Base-by-base conservation (phyloP, 2,113 vertebrate genomes). In the Festucalex cinctus region DNA sequence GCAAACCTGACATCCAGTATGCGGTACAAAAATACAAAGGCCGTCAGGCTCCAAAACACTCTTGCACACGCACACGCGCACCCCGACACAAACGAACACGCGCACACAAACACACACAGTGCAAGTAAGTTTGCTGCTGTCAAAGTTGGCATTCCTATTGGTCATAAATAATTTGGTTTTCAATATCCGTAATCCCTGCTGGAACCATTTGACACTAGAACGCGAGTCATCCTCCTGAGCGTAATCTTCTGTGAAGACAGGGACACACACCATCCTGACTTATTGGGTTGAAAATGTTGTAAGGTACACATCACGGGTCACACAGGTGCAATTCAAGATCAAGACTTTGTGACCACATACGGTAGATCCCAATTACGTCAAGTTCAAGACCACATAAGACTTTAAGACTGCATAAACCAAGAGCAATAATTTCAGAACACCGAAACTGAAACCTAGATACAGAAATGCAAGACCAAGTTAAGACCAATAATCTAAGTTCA, bases 141-240 rank as follows among this genome's bases (percentile, higher is more conserved):
- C 57, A 68, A 49, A 48, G 41, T 63, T 58, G 69, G 43, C 44
- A 39, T 28, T 71, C 56, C 0, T 1, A 69, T 68, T 49, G 59
- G 51, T 70, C 69, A 63, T 76, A 54, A 77, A 79, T 71, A 67
- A 72, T 81, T 69, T 68, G 26, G 37, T 12, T 60, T 69, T 54
- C 75, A 70, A 61, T 75, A 51, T 48, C 48, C 60, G 36, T 63
- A 62, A 67, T 48, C 54, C 37, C 37, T 62, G 41, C 48, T 19
- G 68, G 22, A 77, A 67, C 64, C 61, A 22, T 74, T 65, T 72
- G 54, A 75, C 44, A 68, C 57, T 35, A 63, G 22, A 75, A 65
- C 56, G 68, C 62, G 56, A 68, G 48, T 70, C 66, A 43, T 61
- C n/a, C 61, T 62, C 14, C 41, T 36, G 17, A 24, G 32, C 22